Percentiles rank a stretch among this genome's conserved stretches.
Conservation (phyloP, 2,797 vertebrate species). For the Lutjanus campechanus region DNA sequence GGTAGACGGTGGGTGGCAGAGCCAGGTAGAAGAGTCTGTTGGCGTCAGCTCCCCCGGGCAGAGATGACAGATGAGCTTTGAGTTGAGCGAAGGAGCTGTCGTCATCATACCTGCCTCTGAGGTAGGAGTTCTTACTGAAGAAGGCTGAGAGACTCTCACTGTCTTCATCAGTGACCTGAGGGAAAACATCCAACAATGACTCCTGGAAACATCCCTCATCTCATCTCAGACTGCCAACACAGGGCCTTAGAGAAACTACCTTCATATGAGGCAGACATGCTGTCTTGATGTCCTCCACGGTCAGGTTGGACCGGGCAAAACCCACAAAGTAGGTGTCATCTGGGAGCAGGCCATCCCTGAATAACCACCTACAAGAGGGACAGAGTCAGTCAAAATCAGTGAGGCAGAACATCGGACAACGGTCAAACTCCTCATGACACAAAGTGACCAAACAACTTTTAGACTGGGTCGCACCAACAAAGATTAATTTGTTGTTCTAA, state of each 20-base stretch:
- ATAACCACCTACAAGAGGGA: constrained; percentile 89
- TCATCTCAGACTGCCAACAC: background rate
- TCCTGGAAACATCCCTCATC: constrained; percentile 1
- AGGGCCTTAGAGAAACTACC: constrained; percentile 70
- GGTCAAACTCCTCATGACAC: constrained; percentile 40
- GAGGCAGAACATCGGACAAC: constrained; percentile 18
- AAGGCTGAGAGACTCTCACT: constrained; percentile 83
- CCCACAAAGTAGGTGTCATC: constrained; percentile 90
- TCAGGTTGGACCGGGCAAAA: constrained; percentile 90
- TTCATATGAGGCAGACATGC: constrained; percentile 90
- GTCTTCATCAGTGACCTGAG: constrained; percentile 85
- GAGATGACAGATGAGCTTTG: constrained; percentile 79
- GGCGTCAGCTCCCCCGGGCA: constrained; percentile 84
- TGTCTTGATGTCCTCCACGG: constrained; percentile 85
- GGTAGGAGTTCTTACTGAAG: constrained; percentile 88
- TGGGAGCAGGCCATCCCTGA: constrained; percentile 91
- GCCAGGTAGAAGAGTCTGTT: constrained; percentile 94
- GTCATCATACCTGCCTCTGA: constrained; percentile 87
- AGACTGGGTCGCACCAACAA: too few relatives aligned
- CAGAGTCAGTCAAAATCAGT: constrained; percentile 21
- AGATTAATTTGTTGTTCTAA: too few relatives aligned
- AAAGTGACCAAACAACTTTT: constrained; percentile 12
- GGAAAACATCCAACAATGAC: constrained; percentile 5
- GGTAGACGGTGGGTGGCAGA: constrained; percentile 91
- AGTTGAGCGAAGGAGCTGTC: constrained; percentile 83